Evolutionary conservation across 2,888 invertebrate species (phyloP), one percentile per base, ranked within the genome.

Genomic region (Chironomus tentans): DNA sequence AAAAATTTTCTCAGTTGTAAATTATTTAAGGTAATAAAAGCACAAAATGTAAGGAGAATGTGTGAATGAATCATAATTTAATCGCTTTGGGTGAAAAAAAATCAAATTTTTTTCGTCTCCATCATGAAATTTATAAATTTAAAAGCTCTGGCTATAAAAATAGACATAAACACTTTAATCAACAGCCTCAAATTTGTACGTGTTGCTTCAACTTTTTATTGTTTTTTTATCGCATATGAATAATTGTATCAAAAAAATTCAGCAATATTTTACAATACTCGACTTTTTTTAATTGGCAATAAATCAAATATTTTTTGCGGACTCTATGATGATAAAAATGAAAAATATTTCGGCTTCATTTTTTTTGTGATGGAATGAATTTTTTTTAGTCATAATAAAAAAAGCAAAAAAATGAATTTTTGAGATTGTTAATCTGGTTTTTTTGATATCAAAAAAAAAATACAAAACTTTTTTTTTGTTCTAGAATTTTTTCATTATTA

Each of bases 1-100:
- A 28, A 28, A 3, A 24, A 2, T 24, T 24, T 24, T 24, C 24
- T 24, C 24, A 24, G 5, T 28, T 7, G 38, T 28, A 38, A 38
- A 4, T 28, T 38, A 10, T 38, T 28, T 28, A 24, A 24, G 22
- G 22, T 24, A 24, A 24, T 24, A 24, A 24, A 24, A 24, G 4
- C 28, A 4, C 28, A 28, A 28, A 28, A 28, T 3, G 3, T 28
- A 5, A 62, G 50, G 5, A 50, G 1, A 50, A 21, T 21, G 12
- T 13, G 22, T 24, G 15, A 15, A 22, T 65, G 22, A 65, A 12
- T 10, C 74, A 46, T 47, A 48, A 74, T 68, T 74, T 68, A 68
- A 68, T 74, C 74, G 74, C 21, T 74, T 74, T 74, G 74, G 74
- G 74, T 74, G 68, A 74, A 18, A 65, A 13, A 65, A 21, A 21